Percentiles rank a stretch among this genome's conserved stretches.
Evolutionary conservation across 2,888 invertebrate genomes (phyloP).

Genomic region (Cantharis flavilabris): DNA sequence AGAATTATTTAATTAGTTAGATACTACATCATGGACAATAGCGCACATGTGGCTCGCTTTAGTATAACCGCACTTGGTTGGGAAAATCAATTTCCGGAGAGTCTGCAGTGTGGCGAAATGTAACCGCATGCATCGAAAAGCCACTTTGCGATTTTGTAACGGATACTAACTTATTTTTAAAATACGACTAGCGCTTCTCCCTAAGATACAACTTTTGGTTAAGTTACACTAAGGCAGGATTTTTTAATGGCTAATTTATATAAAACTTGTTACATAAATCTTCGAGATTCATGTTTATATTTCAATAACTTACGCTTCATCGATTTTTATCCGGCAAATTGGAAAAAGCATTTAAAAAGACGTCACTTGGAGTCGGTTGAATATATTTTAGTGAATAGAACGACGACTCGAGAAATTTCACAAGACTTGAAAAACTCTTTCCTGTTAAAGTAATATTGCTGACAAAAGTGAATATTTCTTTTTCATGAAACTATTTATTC

Average conservation of each 20-base stretch:
- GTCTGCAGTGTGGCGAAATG: constrained; percentile 43
- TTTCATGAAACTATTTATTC: neutral
- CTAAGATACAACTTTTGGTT: neutral
- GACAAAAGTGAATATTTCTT: neutral
- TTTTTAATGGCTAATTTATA: neutral
- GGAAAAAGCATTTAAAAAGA: neutral
- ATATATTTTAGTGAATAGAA: neutral
- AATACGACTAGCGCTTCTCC: neutral
- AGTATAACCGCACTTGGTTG: constrained; percentile 44
- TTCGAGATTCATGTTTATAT: neutral
- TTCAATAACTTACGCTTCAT: constrained; percentile 1
- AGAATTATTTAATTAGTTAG: constrained; percentile 42
- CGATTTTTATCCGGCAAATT: constrained; percentile 1
- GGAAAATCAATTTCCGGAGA: constrained; percentile 50
- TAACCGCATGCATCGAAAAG: constrained; percentile 35
- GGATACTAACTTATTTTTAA: neutral
- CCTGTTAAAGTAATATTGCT: neutral
- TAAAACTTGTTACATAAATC: neutral
- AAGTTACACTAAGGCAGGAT: neutral
- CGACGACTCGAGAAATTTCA: neutral
- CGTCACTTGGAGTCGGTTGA: neutral
- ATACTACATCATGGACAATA: constrained; percentile 41
- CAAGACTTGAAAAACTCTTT: neutral
- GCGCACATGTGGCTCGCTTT: constrained; percentile 43
- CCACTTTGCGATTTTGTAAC: constrained; percentile 1